Evolutionary conservation across 1,140 invertebrate genomes (phyloP).

Genomic region (Oncopodura yosiiana): DNA sequence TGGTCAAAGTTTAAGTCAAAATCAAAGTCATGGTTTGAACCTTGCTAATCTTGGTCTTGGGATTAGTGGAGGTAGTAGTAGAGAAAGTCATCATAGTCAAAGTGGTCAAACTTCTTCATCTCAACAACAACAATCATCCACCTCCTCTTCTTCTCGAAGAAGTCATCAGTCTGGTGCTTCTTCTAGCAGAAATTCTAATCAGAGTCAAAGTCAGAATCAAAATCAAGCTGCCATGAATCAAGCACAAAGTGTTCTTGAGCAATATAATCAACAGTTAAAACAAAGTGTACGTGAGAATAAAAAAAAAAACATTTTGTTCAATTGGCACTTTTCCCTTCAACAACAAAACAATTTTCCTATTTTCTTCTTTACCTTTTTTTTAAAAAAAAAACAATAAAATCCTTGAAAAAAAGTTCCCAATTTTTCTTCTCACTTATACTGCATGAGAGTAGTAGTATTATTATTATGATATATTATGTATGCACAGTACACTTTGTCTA

Average conservation of each 20-base stretch:
- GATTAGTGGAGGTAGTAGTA: not conserved
- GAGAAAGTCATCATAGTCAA: constrained; percentile 2
- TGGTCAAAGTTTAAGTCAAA: constrained; percentile 25
- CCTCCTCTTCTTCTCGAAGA: constrained; percentile 9
- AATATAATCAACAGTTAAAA: constrained; percentile 22
- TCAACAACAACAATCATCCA: constrained; percentile 3
- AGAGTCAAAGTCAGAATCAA: constrained; percentile 21
- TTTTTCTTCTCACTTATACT: too few relatives aligned
- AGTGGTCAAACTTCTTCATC: too few relatives aligned
- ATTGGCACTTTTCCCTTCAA: too few relatives aligned
- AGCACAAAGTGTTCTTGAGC: constrained; percentile 23
- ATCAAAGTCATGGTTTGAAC: constrained; percentile 8
- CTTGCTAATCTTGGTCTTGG: constrained; percentile 10
- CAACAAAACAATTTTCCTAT: too few relatives aligned
- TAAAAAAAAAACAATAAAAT: too few relatives aligned
- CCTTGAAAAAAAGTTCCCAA: too few relatives aligned
- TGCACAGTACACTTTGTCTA: too few relatives aligned
- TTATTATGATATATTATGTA: too few relatives aligned
- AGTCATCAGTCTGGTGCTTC: constrained; percentile 22
- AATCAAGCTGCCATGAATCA: constrained; percentile 15
- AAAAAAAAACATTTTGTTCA: too few relatives aligned
- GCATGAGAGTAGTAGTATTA: too few relatives aligned
- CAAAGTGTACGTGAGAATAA: constrained; percentile 18
- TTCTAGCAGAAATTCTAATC: constrained; percentile 15
- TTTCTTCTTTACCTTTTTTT: too few relatives aligned